Percentiles rank a stretch among this genome's conserved stretches.
These are phyloP conservation scores for Drosophila lowei DNA, from an alignment of 1,140 invertebrate genomes.

Conservation along the genomic window DNA sequence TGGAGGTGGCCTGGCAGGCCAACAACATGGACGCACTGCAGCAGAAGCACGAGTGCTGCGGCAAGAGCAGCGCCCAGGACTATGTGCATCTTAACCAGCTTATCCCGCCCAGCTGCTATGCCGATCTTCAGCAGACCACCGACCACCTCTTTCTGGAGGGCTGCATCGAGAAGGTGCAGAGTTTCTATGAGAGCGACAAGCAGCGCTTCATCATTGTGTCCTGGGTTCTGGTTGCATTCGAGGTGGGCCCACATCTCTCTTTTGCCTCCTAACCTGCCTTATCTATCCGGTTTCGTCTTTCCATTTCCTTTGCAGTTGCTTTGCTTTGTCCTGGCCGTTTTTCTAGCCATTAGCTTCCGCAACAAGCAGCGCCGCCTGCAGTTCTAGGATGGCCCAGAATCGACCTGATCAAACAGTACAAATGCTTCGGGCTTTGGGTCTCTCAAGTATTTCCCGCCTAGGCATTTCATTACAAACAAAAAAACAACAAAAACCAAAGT, in stretches of 20 bases:
- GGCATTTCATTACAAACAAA: constrained; percentile 42
- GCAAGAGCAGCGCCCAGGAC: constrained; percentile 71
- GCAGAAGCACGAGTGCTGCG: constrained; percentile 69
- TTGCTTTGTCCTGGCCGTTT: constrained; percentile 61
- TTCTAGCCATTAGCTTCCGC: constrained; percentile 73
- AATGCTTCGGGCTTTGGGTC: constrained; percentile 23
- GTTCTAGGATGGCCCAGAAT: constrained; percentile 52
- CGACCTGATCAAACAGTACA: constrained; percentile 44
- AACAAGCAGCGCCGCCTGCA: constrained; percentile 80
- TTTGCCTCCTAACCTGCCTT: neutral
- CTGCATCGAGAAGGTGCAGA: constrained; percentile 69
- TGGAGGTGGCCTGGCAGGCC: constrained; percentile 71
- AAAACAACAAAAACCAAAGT: constrained; percentile 12
- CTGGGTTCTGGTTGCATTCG: constrained; percentile 69
- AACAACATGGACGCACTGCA: constrained; percentile 74
- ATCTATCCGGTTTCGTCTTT: constrained; percentile 1
- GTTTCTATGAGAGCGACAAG: constrained; percentile 64
- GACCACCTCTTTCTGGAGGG: constrained; percentile 58
- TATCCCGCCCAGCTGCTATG: constrained; percentile 73
- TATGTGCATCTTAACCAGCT: constrained; percentile 60
- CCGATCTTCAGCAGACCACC: constrained; percentile 43
- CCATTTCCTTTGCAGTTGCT: constrained; percentile 49
- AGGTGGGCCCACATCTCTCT: constrained; percentile 42
- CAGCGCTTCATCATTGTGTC: constrained; percentile 61
- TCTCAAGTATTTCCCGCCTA: constrained; percentile 38